Evolutionary conservation across 2,113 vertebrate genomes (phyloP).

Genomic region (Muntiacus muntjak): DNA sequence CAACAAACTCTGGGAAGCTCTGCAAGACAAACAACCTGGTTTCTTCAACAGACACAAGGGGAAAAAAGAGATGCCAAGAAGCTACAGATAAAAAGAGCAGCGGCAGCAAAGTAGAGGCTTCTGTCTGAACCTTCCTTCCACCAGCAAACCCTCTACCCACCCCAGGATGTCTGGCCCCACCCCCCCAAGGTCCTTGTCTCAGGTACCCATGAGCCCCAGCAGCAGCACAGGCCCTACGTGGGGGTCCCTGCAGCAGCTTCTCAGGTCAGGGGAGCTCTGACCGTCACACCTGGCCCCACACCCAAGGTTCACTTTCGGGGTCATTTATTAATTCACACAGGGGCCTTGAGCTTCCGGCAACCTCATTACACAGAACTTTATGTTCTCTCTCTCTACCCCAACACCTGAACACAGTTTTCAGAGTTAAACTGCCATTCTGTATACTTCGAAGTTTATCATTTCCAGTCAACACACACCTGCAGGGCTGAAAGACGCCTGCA

Average conservation of each 20-base stretch:
- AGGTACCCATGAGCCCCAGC: no score
- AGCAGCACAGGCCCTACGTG: neutral
- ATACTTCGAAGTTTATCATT: neutral
- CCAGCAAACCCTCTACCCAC: neutral
- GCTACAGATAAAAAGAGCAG: neutral
- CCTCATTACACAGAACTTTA: neutral
- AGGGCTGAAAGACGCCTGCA: neutral
- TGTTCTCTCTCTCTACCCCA: neutral
- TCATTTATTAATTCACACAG: neutral
- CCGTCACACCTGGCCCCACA: neutral
- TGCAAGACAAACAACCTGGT: neutral
- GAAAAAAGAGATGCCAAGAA: neutral
- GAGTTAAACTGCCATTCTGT: neutral
- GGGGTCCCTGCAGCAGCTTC: neutral
- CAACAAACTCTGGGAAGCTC: neutral
- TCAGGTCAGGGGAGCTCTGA: neutral
- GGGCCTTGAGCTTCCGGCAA: neutral
- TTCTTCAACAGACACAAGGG: neutral
- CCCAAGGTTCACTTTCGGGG: neutral
- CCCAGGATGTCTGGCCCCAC: neutral
- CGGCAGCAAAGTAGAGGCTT: accelerated
- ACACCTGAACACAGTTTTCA: neutral
- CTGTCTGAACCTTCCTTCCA: neutral
- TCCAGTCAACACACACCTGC: neutral
- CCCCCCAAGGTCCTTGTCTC: neutral